Conservation (phyloP, 1,140 invertebrate genomes). For the Drosophila lini region DNA sequence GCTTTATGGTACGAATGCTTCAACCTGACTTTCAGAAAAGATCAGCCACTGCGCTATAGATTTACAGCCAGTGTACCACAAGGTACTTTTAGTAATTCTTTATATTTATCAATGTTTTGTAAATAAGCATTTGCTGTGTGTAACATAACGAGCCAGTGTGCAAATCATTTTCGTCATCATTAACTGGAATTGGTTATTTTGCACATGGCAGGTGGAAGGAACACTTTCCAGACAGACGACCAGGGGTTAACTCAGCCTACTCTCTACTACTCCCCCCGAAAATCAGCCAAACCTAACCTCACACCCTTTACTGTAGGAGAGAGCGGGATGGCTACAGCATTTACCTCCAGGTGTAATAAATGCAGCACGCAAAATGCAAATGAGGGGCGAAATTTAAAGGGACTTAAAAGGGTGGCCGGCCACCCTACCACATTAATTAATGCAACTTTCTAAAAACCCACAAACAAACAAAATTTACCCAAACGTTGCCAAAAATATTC, state of each 20-base stretch:
- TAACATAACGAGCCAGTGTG: constrained; percentile 11
- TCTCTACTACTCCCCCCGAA: constrained; percentile 27
- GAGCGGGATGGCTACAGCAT: constrained; percentile 19
- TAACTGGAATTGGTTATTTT: constrained; percentile 60
- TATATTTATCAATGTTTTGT: background rate
- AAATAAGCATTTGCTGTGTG: constrained; percentile 14
- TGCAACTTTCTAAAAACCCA: constrained; percentile 54
- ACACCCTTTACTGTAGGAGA: constrained; percentile 1
- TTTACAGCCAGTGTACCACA: no score
- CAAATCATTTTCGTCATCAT: constrained; percentile 74
- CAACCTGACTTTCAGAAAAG: background rate
- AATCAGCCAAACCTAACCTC: constrained; percentile 12
- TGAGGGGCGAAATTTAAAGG: constrained; percentile 25
- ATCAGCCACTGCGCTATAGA: background rate
- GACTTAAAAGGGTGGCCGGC: constrained; percentile 31
- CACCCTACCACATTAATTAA: constrained; percentile 70
- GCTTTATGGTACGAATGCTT: background rate
- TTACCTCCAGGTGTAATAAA: constrained; percentile 43
- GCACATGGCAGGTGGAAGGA: constrained; percentile 57
- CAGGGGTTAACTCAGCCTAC: constrained; percentile 30
- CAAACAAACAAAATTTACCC: constrained; percentile 25
- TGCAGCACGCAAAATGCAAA: constrained; percentile 53
- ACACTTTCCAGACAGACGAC: constrained; percentile 31
- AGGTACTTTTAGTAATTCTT: no score
- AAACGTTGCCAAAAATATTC: constrained; percentile 46